Percentiles rank a stretch among this genome's conserved stretches.
These are phyloP conservation scores for Meliscaeva auricollis DNA, from an alignment of 2,888 invertebrate species.

Conservation along the genomic window DNA sequence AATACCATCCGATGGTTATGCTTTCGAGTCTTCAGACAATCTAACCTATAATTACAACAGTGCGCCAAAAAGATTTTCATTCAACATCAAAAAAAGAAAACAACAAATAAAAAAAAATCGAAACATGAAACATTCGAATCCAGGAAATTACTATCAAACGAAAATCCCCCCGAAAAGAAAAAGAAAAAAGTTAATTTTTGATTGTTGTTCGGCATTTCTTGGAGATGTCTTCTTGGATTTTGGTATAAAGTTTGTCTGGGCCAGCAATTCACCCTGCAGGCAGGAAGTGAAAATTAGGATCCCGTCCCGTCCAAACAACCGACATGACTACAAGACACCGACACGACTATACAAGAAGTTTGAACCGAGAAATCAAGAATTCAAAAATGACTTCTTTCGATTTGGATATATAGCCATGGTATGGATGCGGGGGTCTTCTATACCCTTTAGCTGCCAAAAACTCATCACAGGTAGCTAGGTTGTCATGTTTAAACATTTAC, in stretches of 20 bases:
- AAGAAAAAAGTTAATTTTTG: conserved; percentile 53
- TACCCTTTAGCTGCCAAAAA: conserved; percentile 51
- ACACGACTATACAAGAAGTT: neutral
- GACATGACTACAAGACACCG: conserved; percentile 2
- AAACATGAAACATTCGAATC: conserved; percentile 65
- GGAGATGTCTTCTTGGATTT: conserved; percentile 64
- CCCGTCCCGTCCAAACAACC: conserved; percentile 26
- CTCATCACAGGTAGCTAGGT: conserved; percentile 69
- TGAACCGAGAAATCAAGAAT: conserved; percentile 33
- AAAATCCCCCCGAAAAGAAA: conserved; percentile 19
- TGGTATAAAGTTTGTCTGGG: conserved; percentile 58
- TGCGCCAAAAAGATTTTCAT: conserved; percentile 71
- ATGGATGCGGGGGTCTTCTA: conserved; percentile 21
- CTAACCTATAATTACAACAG: conserved; percentile 69
- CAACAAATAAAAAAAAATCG: neutral
- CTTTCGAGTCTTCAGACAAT: conserved; percentile 51
- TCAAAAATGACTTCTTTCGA: conserved; percentile 64
- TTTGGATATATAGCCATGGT: conserved; percentile 13
- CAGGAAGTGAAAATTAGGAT: conserved; percentile 75
- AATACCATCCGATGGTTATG: conserved; percentile 42
- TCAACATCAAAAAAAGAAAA: conserved; percentile 41
- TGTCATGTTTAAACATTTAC: conserved; percentile 72
- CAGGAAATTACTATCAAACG: conserved; percentile 71
- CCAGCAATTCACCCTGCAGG: conserved; percentile 60
- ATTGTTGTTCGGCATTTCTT: conserved; percentile 64